Conservation (phyloP, 1,140 invertebrate species). For the Babylonia areolata region DNA sequence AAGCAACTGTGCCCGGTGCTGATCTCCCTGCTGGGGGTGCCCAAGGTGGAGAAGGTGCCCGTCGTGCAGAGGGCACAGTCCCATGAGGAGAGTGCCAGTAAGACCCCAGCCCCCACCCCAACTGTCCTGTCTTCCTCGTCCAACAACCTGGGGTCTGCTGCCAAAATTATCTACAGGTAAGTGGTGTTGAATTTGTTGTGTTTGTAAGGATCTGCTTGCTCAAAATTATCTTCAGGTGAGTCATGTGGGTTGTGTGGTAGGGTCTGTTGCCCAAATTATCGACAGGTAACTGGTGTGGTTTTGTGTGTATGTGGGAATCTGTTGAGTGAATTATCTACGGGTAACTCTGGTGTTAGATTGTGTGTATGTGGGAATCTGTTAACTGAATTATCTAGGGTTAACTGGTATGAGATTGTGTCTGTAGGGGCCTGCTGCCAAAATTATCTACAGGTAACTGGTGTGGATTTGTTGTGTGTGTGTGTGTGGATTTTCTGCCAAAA, state of each 20-base stretch:
- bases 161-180: slow-evolving; percentile 90
- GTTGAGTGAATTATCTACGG: too few relatives aligned
- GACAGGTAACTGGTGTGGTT: too few relatives aligned
- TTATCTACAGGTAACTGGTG: too few relatives aligned
- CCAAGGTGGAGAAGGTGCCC: slow-evolving; percentile 85
- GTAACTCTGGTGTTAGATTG: too few relatives aligned
- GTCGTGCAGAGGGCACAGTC: slow-evolving; percentile 74
- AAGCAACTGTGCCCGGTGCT: slow-evolving; percentile 93
- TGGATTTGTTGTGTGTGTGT: background rate
- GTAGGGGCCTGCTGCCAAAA: too few relatives aligned
- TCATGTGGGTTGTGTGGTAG: too few relatives aligned
- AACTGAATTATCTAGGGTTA: slow-evolving; percentile 91
- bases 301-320: too few relatives aligned
- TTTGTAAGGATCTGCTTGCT: too few relatives aligned
- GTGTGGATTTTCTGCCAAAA: background rate
- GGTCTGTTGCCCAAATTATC: too few relatives aligned
- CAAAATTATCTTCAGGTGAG: too few relatives aligned
- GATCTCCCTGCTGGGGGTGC: slow-evolving; percentile 89
- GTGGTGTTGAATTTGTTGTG: background rate
- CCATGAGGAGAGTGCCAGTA: slow-evolving; percentile 76
- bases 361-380: slow-evolving; percentile 79
- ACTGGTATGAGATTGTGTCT: background rate
- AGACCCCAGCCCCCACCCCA: slow-evolving; percentile 85
- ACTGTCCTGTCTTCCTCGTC: slow-evolving; percentile 84
- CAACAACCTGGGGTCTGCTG: slow-evolving; percentile 85